phyloP scores from a whole-genome alignment of 2,888 invertebrate genomes.

The Liopterus haemorrhoidalis region DNA sequence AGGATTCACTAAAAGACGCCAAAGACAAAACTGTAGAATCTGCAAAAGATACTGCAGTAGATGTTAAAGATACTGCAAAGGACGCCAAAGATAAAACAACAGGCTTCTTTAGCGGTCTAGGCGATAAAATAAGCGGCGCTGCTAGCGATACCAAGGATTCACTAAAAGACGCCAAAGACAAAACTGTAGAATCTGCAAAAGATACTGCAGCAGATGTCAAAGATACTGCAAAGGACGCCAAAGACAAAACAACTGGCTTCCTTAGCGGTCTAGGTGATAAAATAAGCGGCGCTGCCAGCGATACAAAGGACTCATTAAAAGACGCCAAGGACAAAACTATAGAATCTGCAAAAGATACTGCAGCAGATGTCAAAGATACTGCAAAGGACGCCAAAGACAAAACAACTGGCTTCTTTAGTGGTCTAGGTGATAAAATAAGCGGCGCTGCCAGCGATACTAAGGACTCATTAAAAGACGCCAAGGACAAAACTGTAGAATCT shows the following conservation, averaged over 20 bases:
- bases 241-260: background rate
- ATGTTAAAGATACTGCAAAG: background rate
- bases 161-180: background rate
- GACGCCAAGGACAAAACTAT: too few relatives aligned
- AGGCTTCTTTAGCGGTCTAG: too few relatives aligned
- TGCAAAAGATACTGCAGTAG: too few relatives aligned
- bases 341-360: slow-evolving; percentile 7
- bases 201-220: slow-evolving; percentile 12
- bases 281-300: too few relatives aligned
- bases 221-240: slow-evolving; percentile 7
- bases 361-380: slow-evolving; percentile 16
- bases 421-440: slow-evolving; percentile 23
- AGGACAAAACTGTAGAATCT: slow-evolving; percentile 8
- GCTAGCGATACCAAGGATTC: too few relatives aligned
- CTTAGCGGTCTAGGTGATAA: too few relatives aligned
- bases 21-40: too few relatives aligned
- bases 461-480: slow-evolving; percentile 23
- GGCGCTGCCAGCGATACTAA: too few relatives aligned
- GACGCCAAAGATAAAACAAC: too few relatives aligned
- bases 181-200: slow-evolving; percentile 5
- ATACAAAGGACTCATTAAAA: too few relatives aligned
- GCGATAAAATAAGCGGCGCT: too few relatives aligned
- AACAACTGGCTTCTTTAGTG: slow-evolving; percentile 15
- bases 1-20: slow-evolving; percentile 4
- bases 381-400: slow-evolving; percentile 26